Conservation (phyloP, 2,113 vertebrate species). For the Pachycephala philippinensis region DNA sequence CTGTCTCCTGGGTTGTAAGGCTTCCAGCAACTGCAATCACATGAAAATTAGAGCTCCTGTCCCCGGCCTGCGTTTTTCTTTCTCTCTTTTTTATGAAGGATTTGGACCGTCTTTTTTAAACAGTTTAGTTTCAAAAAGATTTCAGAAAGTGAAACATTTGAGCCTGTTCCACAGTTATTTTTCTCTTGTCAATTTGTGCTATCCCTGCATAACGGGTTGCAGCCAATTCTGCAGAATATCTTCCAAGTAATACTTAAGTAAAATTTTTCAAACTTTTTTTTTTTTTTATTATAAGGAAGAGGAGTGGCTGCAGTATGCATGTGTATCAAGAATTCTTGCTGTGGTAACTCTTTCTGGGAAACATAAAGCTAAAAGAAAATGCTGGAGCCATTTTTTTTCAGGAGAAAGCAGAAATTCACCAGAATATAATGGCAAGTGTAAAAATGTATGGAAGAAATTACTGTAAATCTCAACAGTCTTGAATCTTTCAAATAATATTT, state of each 20-base stretch:
- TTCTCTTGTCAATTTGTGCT: background rate
- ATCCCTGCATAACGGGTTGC: background rate
- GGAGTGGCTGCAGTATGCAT: background rate
- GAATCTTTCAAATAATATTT: background rate
- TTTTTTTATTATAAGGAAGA: background rate
- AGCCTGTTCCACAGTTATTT: background rate
- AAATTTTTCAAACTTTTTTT: background rate
- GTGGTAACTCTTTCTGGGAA: background rate
- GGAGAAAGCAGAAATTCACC: background rate
- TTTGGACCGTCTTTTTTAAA: background rate
- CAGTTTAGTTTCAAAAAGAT: background rate
- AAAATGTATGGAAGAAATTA: background rate
- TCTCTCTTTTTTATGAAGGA: background rate
- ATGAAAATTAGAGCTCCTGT: background rate
- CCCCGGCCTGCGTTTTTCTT: background rate
- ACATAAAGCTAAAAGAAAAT: background rate
- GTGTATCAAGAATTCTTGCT: background rate
- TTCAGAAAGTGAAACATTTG: background rate
- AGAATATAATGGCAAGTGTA: background rate
- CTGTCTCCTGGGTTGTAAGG: background rate
- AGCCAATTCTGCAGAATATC: background rate
- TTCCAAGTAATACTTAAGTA: background rate
- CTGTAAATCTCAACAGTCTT: background rate
- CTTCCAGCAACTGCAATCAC: background rate
- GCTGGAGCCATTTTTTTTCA: background rate